Evolutionary conservation across 2,888 invertebrate species (phyloP).

Genomic region (Nephrotoma guestfalica): DNA sequence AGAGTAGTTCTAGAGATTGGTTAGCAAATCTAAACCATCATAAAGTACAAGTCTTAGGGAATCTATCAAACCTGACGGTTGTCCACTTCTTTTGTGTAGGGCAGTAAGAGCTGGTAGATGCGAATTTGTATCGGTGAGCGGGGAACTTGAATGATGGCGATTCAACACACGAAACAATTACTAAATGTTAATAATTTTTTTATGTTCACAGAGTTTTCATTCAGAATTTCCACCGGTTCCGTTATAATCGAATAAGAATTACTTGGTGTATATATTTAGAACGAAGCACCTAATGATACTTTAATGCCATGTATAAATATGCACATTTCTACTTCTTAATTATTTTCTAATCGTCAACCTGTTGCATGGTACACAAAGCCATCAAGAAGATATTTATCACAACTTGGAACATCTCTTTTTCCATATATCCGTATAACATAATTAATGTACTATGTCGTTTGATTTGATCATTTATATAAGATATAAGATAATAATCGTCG

Average conservation of each 20-base stretch:
- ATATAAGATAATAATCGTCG: not conserved
- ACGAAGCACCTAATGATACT: not conserved
- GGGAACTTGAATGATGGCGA: too few relatives aligned
- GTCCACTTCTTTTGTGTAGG: too few relatives aligned
- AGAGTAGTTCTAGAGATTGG: too few relatives aligned
- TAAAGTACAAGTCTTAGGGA: too few relatives aligned
- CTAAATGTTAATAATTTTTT: too few relatives aligned
- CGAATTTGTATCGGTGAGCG: too few relatives aligned
- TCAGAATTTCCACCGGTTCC: not conserved
- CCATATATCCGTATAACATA: not conserved
- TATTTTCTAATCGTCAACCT: not conserved
- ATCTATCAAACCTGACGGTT: too few relatives aligned
- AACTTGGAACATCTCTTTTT: not conserved
- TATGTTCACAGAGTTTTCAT: too few relatives aligned
- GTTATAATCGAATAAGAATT: not conserved
- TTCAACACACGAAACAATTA: too few relatives aligned
- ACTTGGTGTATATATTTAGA: not conserved
- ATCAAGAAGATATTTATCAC: not conserved
- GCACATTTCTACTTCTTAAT: not conserved
- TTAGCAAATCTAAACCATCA: too few relatives aligned
- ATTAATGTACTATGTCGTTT: not conserved
- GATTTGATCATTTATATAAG: not conserved
- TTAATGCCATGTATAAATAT: not conserved
- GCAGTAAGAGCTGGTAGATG: too few relatives aligned
- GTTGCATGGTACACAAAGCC: not conserved